These are phyloP conservation scores for Drosophila bifasciata DNA, from an alignment of 1,140 invertebrate species.

Conservation along the genomic window DNA sequence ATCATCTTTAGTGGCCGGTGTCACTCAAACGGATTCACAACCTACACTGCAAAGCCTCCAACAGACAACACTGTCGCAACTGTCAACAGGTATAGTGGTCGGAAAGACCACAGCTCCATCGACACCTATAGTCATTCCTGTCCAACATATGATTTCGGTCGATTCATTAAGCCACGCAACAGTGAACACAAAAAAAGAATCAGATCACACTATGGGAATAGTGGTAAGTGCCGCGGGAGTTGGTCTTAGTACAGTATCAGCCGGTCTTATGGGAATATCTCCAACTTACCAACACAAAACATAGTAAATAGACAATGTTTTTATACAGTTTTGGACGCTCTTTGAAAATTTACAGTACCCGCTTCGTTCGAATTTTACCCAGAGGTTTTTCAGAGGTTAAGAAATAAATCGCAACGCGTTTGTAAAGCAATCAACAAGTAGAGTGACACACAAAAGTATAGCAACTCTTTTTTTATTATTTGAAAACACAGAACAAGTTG, in stretches of 20 bases:
- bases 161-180: conserved; percentile 56
- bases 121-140: conserved; percentile 58
- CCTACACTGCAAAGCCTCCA: conserved; percentile 27
- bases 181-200: conserved; percentile 61
- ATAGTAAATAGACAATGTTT: conserved; percentile 50
- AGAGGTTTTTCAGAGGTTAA: conserved; percentile 44
- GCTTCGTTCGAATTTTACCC: conserved; percentile 13
- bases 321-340: conserved; percentile 56
- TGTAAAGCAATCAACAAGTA: not conserved
- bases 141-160: conserved; percentile 73
- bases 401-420: conserved; percentile 59
- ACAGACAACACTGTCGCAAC: conserved; percentile 29
- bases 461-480: not conserved
- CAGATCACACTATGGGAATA: conserved; percentile 55
- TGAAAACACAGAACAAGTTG: not conserved
- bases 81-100: conserved; percentile 35
- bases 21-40: conserved; percentile 23
- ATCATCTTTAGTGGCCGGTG: conserved; percentile 26
- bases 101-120: conserved; percentile 36
- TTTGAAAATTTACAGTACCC: conserved; percentile 32
- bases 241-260: conserved; percentile 48
- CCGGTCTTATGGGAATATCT: conserved; percentile 66
- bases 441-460: not conserved
- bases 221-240: conserved; percentile 50
- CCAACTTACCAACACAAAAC: conserved; percentile 35